phyloP scores from a whole-genome alignment of 2,113 vertebrate genomes.

The Bos javanicus region DNA sequence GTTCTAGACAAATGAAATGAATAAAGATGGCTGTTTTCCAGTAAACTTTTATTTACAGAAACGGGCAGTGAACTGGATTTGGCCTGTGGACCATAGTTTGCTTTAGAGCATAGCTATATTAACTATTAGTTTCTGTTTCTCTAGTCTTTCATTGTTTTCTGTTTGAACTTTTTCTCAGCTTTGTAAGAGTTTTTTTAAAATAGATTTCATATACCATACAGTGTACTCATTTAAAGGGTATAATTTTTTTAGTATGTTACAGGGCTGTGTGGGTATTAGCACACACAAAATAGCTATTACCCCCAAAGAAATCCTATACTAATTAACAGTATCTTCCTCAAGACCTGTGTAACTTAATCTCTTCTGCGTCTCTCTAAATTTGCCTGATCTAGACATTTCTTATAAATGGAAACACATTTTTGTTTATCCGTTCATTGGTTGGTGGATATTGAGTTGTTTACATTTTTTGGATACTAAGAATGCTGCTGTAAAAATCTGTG shows the following conservation, averaged over 20 bases:
- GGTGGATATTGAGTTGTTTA: not conserved
- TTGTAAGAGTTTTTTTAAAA: not conserved
- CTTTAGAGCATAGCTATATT: not conserved
- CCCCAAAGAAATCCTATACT: not conserved
- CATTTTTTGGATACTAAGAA: not conserved
- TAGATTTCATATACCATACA: not conserved
- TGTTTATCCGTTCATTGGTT: not conserved
- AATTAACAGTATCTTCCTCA: not conserved
- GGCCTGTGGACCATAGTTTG: not conserved
- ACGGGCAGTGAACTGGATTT: not conserved
- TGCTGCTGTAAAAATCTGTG: not conserved
- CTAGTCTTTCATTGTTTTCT: not conserved
- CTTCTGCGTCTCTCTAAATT: not conserved
- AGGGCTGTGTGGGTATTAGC: not conserved
- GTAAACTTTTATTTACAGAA: not conserved
- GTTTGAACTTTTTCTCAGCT: constrained; percentile 21
- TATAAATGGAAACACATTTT: not conserved
- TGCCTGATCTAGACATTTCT: not conserved
- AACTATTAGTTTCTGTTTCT: not conserved
- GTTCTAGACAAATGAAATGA: not conserved
- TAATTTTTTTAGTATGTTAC: not conserved
- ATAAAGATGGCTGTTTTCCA: not conserved
- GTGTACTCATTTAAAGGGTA: not conserved
- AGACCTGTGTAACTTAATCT: not conserved
- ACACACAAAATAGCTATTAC: not conserved